phyloP scores from a whole-genome alignment of 2,888 invertebrate genomes.

The Tipula lateralis region DNA sequence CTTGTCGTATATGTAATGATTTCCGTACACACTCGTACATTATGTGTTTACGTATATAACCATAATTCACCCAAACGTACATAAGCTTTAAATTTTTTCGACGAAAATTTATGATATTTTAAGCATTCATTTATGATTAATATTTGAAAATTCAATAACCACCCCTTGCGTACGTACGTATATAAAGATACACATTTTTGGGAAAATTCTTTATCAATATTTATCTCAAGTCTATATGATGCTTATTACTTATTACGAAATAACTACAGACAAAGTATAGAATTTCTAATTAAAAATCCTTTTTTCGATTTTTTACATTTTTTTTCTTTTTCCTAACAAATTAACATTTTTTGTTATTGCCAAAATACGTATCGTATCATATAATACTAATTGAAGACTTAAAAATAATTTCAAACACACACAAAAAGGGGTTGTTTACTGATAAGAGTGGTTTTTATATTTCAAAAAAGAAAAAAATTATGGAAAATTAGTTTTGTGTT shows the following conservation, averaged over 20 bases:
- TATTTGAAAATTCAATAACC: constrained; percentile 12
- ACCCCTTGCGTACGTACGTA: neutral
- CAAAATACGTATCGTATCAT: neutral
- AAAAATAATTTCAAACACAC: neutral
- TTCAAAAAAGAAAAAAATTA: neutral
- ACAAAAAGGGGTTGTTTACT: neutral
- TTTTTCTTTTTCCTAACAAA: neutral
- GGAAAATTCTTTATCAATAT: neutral
- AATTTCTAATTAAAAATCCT: constrained; percentile 1
- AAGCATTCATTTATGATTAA: constrained; percentile 24
- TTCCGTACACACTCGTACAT: neutral
- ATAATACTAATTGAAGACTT: constrained; percentile 8
- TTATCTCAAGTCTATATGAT: neutral
- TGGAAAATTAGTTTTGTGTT: constrained; percentile 11
- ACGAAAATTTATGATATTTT: neutral
- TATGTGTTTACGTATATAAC: neutral
- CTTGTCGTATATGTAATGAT: neutral
- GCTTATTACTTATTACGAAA: neutral
- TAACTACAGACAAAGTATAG: neutral
- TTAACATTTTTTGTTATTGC: neutral
- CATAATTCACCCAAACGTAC: neutral
- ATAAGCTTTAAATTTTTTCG: neutral
- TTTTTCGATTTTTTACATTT: neutral
- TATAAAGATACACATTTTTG: neutral
- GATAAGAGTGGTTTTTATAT: neutral